Evolutionary conservation across 2,797 vertebrate species (phyloP).

Genomic region (Sebastes melanostomus): DNA sequence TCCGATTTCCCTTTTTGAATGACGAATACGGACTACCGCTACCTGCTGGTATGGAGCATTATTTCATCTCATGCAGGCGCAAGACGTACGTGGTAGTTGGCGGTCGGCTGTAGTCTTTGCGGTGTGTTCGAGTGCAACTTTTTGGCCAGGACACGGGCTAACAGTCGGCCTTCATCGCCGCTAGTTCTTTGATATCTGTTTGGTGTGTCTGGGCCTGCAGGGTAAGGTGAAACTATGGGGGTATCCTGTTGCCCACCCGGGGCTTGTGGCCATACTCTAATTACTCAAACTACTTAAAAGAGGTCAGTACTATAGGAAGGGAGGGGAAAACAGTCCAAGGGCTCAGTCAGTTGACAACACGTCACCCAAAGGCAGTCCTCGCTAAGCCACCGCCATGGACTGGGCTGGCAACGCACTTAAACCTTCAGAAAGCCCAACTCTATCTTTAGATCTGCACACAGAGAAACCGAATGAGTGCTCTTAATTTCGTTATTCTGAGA

Average conservation of each 20-base stretch:
- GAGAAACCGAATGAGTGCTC: neutral
- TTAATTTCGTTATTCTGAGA: neutral
- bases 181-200: too few species aligned
- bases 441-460: neutral
- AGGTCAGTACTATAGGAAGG: neutral
- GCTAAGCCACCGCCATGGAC: neutral
- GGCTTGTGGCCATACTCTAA: neutral
- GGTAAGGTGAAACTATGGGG: neutral
- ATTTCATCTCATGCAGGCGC: too few species aligned
- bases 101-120: too few species aligned
- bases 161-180: too few species aligned
- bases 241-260: neutral
- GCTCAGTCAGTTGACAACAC: neutral
- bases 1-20: too few species aligned
- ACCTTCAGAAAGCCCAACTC: too few species aligned
- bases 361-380: neutral
- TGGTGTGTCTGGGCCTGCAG: too few species aligned
- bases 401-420: neutral
- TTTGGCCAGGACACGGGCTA: too few species aligned
- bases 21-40: too few species aligned
- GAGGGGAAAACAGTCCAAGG: neutral
- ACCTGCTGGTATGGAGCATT: too few species aligned
- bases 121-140: too few species aligned
- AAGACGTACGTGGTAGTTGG: rapidly evolving
- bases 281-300: neutral